Percentiles rank a stretch among this genome's conserved stretches.
phyloP scores from a whole-genome alignment of 1,140 invertebrate genomes.

The Diuraphis noxia region DNA sequence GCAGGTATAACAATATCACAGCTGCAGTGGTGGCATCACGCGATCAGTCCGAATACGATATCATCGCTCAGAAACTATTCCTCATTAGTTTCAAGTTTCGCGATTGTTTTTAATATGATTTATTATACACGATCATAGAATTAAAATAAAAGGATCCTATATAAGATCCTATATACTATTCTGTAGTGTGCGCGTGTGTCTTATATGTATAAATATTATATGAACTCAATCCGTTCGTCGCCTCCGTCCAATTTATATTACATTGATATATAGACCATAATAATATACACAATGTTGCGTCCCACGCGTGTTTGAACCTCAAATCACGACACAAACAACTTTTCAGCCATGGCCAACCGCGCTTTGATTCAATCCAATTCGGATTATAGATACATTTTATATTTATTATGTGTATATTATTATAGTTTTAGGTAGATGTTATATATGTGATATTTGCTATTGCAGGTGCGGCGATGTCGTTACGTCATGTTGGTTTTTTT shows the following conservation, averaged over 20 bases:
- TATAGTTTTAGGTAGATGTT: background rate
- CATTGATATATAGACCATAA: background rate
- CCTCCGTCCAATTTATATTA: background rate
- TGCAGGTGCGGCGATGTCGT: background rate
- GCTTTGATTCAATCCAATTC: background rate
- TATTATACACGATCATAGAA: background rate
- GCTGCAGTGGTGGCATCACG: background rate
- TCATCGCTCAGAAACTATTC: background rate
- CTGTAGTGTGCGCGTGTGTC: background rate
- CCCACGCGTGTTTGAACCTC: background rate
- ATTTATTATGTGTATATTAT: background rate
- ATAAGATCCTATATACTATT: background rate
- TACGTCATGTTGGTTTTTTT: background rate
- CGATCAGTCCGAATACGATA: background rate
- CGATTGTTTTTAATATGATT: background rate
- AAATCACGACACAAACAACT: background rate
- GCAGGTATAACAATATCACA: background rate
- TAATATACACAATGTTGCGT: background rate
- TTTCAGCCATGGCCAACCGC: background rate
- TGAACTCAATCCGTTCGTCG: background rate
- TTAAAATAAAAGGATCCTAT: background rate
- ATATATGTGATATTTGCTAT: too few species aligned
- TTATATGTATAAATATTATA: background rate
- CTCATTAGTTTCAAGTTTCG: conserved; percentile 13
- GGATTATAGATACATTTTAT: background rate